phyloP scores from a whole-genome alignment of 2,113 vertebrate genomes.

The Corythornis vintsioides region DNA sequence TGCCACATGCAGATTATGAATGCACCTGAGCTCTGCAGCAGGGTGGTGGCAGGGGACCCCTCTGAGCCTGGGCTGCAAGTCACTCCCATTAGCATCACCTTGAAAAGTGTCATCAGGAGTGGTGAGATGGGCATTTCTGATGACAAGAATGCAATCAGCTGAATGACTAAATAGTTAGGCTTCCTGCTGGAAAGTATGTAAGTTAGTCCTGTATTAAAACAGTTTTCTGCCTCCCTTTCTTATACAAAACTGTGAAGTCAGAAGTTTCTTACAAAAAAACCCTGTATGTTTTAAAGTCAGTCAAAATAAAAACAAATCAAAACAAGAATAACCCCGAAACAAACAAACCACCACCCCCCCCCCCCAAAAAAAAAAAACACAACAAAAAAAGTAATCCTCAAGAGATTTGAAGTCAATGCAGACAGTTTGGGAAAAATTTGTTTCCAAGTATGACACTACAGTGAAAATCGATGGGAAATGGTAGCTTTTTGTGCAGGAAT shows the following conservation, averaged over 20 bases:
- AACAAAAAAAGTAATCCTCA: background rate
- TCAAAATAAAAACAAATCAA: background rate
- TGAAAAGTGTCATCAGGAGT: background rate
- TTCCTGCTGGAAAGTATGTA: background rate
- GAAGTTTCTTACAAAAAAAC: background rate
- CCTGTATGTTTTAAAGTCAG: background rate
- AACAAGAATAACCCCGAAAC: too few species aligned
- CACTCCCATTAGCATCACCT: background rate
- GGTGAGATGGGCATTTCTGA: background rate
- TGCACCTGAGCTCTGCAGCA: background rate
- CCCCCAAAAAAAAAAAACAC: too few species aligned
- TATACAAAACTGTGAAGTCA: background rate
- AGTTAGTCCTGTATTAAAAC: background rate
- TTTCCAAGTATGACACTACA: background rate
- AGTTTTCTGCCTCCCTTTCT: background rate
- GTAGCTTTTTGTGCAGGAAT: background rate
- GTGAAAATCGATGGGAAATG: background rate
- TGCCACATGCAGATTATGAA: background rate
- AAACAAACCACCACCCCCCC: too few species aligned
- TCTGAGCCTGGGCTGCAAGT: background rate
- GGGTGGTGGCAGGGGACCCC: background rate
- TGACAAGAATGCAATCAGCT: slow-evolving; percentile 14
- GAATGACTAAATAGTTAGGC: slow-evolving; percentile 8
- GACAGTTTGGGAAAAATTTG: background rate
- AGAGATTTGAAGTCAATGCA: background rate